Evolutionary conservation across 2,113 vertebrate species (phyloP), one percentile per base, ranked within the genome.

Genomic region (Mixornis gularis): DNA sequence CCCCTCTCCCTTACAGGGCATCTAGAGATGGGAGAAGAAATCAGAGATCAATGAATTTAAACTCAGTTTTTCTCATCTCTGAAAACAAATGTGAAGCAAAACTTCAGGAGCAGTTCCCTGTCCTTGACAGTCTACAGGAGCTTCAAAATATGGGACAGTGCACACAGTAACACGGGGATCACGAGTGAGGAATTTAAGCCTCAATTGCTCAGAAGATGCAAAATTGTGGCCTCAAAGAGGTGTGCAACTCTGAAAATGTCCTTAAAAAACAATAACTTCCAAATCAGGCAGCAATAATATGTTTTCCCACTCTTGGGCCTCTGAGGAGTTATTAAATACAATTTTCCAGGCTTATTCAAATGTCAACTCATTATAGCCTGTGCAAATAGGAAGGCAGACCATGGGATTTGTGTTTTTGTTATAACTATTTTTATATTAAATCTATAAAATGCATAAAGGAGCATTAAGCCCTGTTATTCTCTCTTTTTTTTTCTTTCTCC

Each of bases 341-440:
- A 87, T 80, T 94, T 95, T 95, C 92, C 86, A 83, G 92, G 72
- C 24, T 34, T 90, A 89, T 93, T 74, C 85, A 92, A 91, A 95
- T 89, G 49, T 66, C 93, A 86, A 10, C 56, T 69, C 70, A 60
- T 82, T 53, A 94, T 74, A 71, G 53, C 36, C 52, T 77, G 30
- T n/a, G 78, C 78, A 69, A 89, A 76, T 79, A 64, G 51, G 77
- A 85, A 76, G 73, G 29, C 41, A 85, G n/a, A 40, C 63, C 38
- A 12, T 65, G 86, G 89, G 90, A 79, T 78, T 49, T 85, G 63
- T 32, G 76, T 52, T 87, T 93, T 73, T 41, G 68, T 51, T 89
- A 80, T 72, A 86, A 86, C 44, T 34, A 70, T 95, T 93, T 88
- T 70, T 93, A 30, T 70, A 94, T 93, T 76, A 82, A 95, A 95